Evolutionary conservation across 2,113 vertebrate species (phyloP).

Genomic region (Poecilia latipinna): DNA sequence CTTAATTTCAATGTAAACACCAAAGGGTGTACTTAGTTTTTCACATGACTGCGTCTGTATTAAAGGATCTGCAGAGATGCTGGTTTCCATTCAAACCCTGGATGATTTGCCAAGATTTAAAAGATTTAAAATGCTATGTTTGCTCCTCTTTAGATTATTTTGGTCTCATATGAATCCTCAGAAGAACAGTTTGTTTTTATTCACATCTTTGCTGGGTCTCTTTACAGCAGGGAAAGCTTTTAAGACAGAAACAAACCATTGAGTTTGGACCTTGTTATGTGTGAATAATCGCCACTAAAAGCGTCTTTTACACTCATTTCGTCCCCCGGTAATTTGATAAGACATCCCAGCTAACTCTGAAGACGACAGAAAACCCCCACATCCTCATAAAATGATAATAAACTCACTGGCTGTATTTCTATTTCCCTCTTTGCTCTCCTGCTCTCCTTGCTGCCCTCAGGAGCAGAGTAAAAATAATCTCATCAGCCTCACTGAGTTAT

Average conservation of each 20-base stretch:
- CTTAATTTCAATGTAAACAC: neutral
- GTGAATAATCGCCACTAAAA: slow-evolving; percentile 3
- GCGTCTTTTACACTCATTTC: slow-evolving; percentile 1
- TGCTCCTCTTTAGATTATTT: neutral
- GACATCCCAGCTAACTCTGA: neutral
- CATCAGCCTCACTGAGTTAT: slow-evolving; percentile 25
- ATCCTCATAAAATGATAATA: neutral
- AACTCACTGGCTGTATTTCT: slow-evolving; percentile 18
- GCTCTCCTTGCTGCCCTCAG: slow-evolving; percentile 28
- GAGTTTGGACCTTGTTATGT: neutral
- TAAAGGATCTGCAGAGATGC: neutral
- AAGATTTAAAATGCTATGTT: neutral
- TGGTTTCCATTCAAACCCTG: neutral
- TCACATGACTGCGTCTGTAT: neutral
- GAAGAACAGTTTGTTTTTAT: neutral
- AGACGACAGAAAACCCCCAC: neutral
- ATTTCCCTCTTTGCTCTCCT: slow-evolving; percentile 35
- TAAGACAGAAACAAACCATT: neutral
- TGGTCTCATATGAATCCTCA: neutral
- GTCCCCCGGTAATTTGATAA: neutral
- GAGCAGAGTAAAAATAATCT: slow-evolving; percentile 44
- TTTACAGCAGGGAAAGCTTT: neutral
- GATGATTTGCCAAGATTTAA: neutral
- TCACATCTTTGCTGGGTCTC: neutral
- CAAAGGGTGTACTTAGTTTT: neutral